Conservation (phyloP, 1,140 invertebrate species). For the Drosophila ficusphila region DNA sequence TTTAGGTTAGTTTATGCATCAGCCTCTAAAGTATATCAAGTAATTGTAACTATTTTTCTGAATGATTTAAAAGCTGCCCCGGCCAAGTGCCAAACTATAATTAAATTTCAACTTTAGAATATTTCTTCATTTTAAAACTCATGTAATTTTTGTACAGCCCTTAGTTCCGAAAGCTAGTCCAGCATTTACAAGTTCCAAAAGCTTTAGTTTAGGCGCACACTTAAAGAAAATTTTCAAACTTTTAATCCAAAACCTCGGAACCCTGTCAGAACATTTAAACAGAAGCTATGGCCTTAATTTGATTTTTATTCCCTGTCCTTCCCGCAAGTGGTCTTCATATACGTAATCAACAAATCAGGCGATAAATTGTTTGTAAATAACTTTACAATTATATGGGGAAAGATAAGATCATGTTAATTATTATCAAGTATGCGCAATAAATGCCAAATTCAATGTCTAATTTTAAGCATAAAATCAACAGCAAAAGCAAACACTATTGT, state of each 20-base stretch:
- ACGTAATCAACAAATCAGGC: constrained; percentile 32
- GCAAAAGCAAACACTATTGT: constrained; percentile 60
- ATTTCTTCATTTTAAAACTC: constrained; percentile 11
- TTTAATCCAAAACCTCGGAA: constrained; percentile 19
- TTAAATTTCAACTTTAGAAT: constrained; percentile 25
- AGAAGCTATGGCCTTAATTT: constrained; percentile 8
- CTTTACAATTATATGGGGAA: constrained; percentile 54
- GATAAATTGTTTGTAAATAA: constrained; percentile 61
- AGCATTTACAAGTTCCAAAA: constrained; percentile 43
- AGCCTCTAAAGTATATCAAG: constrained; percentile 9
- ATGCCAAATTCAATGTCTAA: constrained; percentile 80
- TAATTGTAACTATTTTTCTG: constrained; percentile 35
- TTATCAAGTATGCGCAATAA: constrained; percentile 70
- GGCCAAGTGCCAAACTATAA: constrained; percentile 48
- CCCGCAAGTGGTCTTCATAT: constrained; percentile 53
- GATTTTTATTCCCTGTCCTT: constrained; percentile 17
- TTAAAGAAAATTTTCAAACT: constrained; percentile 26
- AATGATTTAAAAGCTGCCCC: constrained; percentile 57
- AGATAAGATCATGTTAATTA: constrained; percentile 56
- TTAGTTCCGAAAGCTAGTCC: constrained; percentile 38
- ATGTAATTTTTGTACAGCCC: constrained; percentile 16
- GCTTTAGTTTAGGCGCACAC: constrained; percentile 34
- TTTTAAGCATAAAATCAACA: constrained; percentile 68
- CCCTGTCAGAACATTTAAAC: not conserved
- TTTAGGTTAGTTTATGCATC: constrained; percentile 40